Percentiles rank a stretch among this genome's conserved stretches.
Conservation (phyloP, 2,888 invertebrate genomes). For the Troglohyphantes excavatus region DNA sequence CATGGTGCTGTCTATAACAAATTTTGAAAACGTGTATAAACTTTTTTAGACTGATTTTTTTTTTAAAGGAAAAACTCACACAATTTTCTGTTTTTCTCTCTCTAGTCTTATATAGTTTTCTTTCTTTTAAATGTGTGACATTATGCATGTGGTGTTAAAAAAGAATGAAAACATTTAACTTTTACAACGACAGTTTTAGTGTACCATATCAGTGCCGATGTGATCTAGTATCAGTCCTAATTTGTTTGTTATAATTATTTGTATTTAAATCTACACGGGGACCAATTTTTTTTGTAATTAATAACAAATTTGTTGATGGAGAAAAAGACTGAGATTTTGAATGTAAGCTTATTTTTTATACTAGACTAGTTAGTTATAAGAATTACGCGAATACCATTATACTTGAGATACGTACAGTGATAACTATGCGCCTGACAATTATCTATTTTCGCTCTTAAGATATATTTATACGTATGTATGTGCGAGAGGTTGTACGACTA, state of each 20-base stretch:
- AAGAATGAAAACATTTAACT: neutral
- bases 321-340: constrained; percentile 9
- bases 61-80: constrained; percentile 38
- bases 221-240: neutral
- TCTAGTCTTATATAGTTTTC: constrained; percentile 57
- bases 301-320: neutral
- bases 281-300: neutral
- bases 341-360: neutral
- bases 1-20: neutral
- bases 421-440: neutral
- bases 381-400: neutral
- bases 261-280: neutral
- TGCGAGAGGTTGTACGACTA: constrained; percentile 59
- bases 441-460: constrained; percentile 16
- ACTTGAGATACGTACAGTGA: neutral
- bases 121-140: constrained; percentile 26
- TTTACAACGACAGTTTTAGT: neutral
- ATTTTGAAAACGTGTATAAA: neutral
- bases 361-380: neutral
- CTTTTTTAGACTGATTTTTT: constrained; percentile 51
- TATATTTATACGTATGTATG: constrained; percentile 22
- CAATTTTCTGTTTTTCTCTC: constrained; percentile 46
- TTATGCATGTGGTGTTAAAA: neutral
- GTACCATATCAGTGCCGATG: neutral
- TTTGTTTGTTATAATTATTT: neutral